Percentiles rank a stretch among this genome's conserved stretches.
Conservation (phyloP, 1,140 invertebrate genomes). For the Doryteuthis pealeii region DNA sequence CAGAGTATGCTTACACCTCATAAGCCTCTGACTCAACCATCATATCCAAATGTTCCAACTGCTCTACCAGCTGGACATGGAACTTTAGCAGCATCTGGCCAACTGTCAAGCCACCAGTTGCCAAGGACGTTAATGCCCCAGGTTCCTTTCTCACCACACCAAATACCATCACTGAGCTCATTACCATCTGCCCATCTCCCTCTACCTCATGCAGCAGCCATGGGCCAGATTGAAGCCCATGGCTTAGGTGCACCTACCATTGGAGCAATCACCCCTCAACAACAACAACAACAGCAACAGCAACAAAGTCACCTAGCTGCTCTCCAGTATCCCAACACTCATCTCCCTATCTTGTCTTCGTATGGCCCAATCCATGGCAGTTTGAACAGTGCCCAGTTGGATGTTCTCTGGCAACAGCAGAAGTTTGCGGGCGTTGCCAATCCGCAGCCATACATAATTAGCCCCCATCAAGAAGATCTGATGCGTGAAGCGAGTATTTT, state of each 20-base stretch:
- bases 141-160: slow-evolving; percentile 22
- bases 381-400: slow-evolving; percentile 51
- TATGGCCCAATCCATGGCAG: slow-evolving; percentile 35
- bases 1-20: slow-evolving; percentile 38
- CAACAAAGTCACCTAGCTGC: slow-evolving; percentile 33
- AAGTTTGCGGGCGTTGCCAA: slow-evolving; percentile 54
- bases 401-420: slow-evolving; percentile 56
- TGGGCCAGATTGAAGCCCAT: slow-evolving; percentile 6
- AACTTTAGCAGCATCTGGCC: slow-evolving; percentile 29
- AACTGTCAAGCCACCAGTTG: slow-evolving; percentile 21
- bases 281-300: slow-evolving; percentile 44
- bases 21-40: slow-evolving; percentile 16
- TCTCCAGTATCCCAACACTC: slow-evolving; percentile 27
- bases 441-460: slow-evolving; percentile 50
- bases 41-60: slow-evolving; percentile 26
- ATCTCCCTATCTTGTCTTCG: slow-evolving; percentile 20
- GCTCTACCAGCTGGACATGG: slow-evolving; percentile 27
- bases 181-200: slow-evolving; percentile 25
- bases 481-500: slow-evolving; percentile 58
- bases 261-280: slow-evolving; percentile 13
- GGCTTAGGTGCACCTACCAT: background rate
- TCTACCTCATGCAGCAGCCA: slow-evolving; percentile 35
- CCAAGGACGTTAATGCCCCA: slow-evolving; percentile 16
- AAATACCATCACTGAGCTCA: slow-evolving; percentile 22
- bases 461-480: slow-evolving; percentile 52